A percentile compares a stretch with the other conserved stretches of the same genome.
Conservation (phyloP, 1,140 invertebrate genomes). For the Cherax destructor region DNA sequence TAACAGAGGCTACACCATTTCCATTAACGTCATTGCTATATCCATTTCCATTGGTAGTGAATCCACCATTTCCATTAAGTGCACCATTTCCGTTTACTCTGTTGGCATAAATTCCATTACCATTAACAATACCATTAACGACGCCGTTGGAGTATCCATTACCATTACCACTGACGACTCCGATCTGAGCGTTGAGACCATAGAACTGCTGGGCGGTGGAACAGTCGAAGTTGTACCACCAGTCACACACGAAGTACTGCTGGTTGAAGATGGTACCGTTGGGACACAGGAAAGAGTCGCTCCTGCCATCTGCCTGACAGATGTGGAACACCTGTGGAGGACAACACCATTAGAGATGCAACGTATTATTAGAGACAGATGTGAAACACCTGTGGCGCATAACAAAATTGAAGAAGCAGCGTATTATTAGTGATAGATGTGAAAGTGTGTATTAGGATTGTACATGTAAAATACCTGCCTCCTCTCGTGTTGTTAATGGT, state of each 20-base stretch:
- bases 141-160: not conserved
- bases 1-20: not conserved
- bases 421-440: not conserved
- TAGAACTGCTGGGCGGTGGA: conserved; percentile 76
- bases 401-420: not conserved
- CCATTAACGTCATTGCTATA: not conserved
- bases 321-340: conserved; percentile 86
- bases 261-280: conserved; percentile 63
- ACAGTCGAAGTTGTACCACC: conserved; percentile 79
- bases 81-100: not conserved
- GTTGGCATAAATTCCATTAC: not conserved
- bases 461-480: no score
- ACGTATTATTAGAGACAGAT: not conserved
- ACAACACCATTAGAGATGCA: conserved; percentile 73
- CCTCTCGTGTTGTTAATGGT: no score
- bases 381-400: not conserved
- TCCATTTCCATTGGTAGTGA: not conserved
- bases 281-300: conserved; percentile 48
- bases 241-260: conserved; percentile 78
- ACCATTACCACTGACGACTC: not conserved
- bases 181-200: conserved; percentile 65
- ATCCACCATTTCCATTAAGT: not conserved
- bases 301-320: conserved; percentile 76
- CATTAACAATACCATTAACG: not conserved
- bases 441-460: not conserved